Percentiles rank a stretch among this genome's conserved stretches.
Evolutionary conservation across 2,113 vertebrate species (phyloP).

Genomic region (Pithys albifrons): DNA sequence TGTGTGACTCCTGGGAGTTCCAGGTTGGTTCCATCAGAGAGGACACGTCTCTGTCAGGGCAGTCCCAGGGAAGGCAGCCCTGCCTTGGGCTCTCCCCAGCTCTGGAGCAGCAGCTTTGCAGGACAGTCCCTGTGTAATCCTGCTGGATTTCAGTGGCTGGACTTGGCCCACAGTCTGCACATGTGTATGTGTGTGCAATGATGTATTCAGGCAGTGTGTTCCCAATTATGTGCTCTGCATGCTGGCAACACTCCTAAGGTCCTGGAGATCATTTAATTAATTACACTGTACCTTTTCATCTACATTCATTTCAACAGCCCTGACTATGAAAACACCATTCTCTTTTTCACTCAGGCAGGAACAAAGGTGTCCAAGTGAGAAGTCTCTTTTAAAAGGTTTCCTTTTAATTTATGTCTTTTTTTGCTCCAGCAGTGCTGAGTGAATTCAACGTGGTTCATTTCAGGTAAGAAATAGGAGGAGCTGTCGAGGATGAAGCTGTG

Average conservation of each 20-base stretch:
- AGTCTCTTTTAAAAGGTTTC: neutral
- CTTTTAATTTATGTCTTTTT: neutral
- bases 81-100: neutral
- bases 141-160: neutral
- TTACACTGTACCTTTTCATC: neutral
- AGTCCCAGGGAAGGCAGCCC: neutral
- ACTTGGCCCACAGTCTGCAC: neutral
- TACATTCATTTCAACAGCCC: neutral
- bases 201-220: neutral
- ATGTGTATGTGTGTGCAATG: neutral
- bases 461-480: neutral
- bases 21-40: accelerated
- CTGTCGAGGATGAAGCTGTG: neutral
- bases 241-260: neutral
- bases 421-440: neutral
- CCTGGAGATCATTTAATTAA: conserved; percentile 20
- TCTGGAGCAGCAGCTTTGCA: neutral
- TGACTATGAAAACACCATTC: neutral
- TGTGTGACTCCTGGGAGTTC: neutral
- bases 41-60: neutral
- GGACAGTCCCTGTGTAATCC: neutral
- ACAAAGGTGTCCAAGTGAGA: neutral
- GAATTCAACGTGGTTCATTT: neutral
- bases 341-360: neutral
- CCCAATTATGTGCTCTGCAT: neutral